Base-by-base conservation (phyloP, 2,113 vertebrate genomes). In the Melozone crissalis region DNA sequence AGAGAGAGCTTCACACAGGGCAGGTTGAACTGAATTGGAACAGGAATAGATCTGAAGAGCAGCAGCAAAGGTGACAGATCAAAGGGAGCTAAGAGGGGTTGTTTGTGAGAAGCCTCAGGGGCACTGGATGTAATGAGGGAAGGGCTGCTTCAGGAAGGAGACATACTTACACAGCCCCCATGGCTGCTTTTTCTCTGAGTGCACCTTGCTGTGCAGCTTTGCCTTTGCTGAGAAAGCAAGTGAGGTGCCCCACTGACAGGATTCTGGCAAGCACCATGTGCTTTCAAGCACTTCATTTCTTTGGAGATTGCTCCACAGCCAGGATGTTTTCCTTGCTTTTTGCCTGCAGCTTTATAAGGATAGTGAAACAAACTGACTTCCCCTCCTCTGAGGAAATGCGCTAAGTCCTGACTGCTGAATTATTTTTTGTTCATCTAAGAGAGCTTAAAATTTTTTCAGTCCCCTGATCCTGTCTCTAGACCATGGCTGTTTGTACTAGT, bases 371-470 rank as follows among this genome's bases (percentile, higher is more conserved):
- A 74, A 72, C 31, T 78, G 61, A 33, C 15, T 84, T 92, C 15
- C 58, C n/a, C 27, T 57, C 19, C 80, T 87, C 80, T 82, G 62
- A 87, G 62, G 37, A 95, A 81, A 82, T 15, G 15, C 1, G 0
- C 66, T 72, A 47, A 75, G 44, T 26, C 31, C 54, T 21, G 65
- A 65, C 69, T 75, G 69, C 84, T 89, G 81, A 89, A 95, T 93
- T 66, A 30, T 26, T 79, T 89, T 41, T 79, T 96, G 77, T 75
- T 94, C 73, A 58, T 72, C 27, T 30, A 79, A 62, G 21, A 63
- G 23, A 78, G 12, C 5, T 94, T 73, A 78, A 41, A 84, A 76
- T 79, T 89, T 94, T 92, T 96, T 68, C 69, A 89, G 62, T 75
- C 11, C 23, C n/a, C 43, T 80, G 24, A n/a, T 84, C 26, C 77